These are phyloP conservation scores for Trochalopteron elliotii DNA, from an alignment of 2,113 vertebrate species.

Conservation along the genomic window DNA sequence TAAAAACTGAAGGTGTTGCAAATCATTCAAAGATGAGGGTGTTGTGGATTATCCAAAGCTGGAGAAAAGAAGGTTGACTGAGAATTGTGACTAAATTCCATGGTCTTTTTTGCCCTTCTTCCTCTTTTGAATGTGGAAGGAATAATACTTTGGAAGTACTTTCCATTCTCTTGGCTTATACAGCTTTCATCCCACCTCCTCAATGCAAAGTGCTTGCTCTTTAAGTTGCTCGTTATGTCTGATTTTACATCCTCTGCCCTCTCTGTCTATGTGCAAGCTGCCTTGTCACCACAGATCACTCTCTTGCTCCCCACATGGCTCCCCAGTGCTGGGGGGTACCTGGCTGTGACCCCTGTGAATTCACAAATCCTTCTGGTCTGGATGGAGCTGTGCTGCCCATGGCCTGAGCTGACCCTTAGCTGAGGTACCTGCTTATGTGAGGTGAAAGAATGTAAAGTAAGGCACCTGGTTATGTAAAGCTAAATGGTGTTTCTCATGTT, in stretches of 20 bases:
- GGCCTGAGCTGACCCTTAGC: background rate
- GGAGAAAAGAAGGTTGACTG: background rate
- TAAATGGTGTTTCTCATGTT: background rate
- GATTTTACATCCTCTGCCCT: background rate
- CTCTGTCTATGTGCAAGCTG: background rate
- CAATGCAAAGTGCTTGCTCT: background rate
- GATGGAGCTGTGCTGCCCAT: rapidly evolving
- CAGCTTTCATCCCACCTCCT: background rate
- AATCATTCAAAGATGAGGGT: background rate
- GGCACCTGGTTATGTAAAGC: background rate
- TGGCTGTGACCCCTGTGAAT: background rate
- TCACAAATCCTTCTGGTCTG: background rate
- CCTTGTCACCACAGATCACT: background rate
- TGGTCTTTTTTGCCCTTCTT: background rate
- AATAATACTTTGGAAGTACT: background rate
- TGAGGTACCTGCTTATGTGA: background rate
- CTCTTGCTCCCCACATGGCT: background rate
- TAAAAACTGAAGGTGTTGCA: background rate
- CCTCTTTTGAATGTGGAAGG: background rate
- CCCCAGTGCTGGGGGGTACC: background rate
- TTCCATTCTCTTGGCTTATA: background rate
- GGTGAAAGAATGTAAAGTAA: background rate
- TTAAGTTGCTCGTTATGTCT: background rate
- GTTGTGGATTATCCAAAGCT: background rate
- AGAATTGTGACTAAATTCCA: background rate